A percentile compares a stretch with the other conserved stretches of the same genome.
Conservation (phyloP, 2,888 invertebrate genomes). For the Scaptomyza caliginosa region DNA sequence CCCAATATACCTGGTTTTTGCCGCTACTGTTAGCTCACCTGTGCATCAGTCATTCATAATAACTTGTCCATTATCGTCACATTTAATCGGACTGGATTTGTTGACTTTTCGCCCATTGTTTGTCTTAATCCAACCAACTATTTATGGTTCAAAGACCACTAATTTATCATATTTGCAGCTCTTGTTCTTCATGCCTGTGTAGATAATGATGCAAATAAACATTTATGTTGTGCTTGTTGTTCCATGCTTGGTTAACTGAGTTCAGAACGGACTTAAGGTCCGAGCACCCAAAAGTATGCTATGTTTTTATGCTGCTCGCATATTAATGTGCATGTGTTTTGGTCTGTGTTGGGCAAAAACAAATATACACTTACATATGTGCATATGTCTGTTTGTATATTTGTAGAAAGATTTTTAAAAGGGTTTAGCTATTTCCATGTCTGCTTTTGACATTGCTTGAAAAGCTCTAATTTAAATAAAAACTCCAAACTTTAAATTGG, state of each 20-base stretch:
- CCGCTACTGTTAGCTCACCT: constrained; percentile 7
- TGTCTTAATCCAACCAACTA: constrained; percentile 11
- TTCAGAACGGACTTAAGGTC: not conserved
- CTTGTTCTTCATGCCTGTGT: constrained; percentile 27
- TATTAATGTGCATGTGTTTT: constrained; percentile 46
- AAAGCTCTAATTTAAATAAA: not conserved
- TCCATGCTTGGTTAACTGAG: constrained; percentile 11
- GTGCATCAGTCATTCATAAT: constrained; percentile 29
- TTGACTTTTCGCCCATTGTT: constrained; percentile 26
- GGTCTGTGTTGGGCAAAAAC: not conserved
- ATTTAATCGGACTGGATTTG: constrained; percentile 35
- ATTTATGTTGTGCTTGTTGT: constrained; percentile 25
- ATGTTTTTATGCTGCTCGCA: constrained; percentile 41
- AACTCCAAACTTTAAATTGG: not conserved
- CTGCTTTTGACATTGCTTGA: not conserved
- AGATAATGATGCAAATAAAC: constrained; percentile 68
- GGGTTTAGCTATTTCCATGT: not conserved
- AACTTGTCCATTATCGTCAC: constrained; percentile 33
- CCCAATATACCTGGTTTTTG: not conserved
- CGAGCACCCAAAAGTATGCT: constrained; percentile 12
- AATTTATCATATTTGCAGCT: constrained; percentile 62
- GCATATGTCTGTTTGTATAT: not conserved
- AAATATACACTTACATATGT: not conserved
- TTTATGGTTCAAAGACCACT: constrained; percentile 46
- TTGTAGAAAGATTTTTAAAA: not conserved